Evolutionary conservation across 2,888 invertebrate species (phyloP).

Genomic region (Alloscopus bannaensis): DNA sequence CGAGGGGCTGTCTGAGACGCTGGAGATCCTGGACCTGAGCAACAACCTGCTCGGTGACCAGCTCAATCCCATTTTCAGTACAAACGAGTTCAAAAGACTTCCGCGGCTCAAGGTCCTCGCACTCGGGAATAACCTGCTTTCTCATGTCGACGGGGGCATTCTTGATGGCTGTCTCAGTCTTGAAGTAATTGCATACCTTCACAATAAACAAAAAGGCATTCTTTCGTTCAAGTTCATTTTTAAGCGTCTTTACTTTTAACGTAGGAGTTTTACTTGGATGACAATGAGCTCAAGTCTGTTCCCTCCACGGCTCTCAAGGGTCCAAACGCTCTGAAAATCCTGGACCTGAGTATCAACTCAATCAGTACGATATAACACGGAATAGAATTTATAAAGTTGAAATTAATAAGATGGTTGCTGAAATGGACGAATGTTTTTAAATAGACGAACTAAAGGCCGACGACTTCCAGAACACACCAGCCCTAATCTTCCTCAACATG

Average conservation of each 20-base stretch:
- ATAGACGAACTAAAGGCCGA: slow-evolving; percentile 83
- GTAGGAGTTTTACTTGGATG: slow-evolving; percentile 87
- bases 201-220: slow-evolving; percentile 9
- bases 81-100: slow-evolving; percentile 87
- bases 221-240: no score
- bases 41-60: slow-evolving; percentile 93
- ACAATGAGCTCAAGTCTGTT: slow-evolving; percentile 85
- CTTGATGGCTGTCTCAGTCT: slow-evolving; percentile 88
- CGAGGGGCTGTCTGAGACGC: slow-evolving; percentile 46
- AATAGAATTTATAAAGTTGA: background rate
- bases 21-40: slow-evolving; percentile 78
- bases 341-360: slow-evolving; percentile 86
- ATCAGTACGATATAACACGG: slow-evolving; percentile 80
- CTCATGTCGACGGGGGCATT: slow-evolving; percentile 89
- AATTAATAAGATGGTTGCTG: background rate
- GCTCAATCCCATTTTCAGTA: slow-evolving; percentile 92
- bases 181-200: slow-evolving; percentile 77
- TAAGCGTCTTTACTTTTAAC: no score
- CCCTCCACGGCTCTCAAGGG: slow-evolving; percentile 89
- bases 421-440: no score
- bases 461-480: slow-evolving; percentile 83
- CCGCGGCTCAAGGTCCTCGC: slow-evolving; percentile 85
- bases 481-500: slow-evolving; percentile 86
- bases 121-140: slow-evolving; percentile 87
- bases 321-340: slow-evolving; percentile 83